These are phyloP conservation scores for Tetragonula clypearis DNA, from an alignment of 1,140 invertebrate genomes.

Conservation along the genomic window DNA sequence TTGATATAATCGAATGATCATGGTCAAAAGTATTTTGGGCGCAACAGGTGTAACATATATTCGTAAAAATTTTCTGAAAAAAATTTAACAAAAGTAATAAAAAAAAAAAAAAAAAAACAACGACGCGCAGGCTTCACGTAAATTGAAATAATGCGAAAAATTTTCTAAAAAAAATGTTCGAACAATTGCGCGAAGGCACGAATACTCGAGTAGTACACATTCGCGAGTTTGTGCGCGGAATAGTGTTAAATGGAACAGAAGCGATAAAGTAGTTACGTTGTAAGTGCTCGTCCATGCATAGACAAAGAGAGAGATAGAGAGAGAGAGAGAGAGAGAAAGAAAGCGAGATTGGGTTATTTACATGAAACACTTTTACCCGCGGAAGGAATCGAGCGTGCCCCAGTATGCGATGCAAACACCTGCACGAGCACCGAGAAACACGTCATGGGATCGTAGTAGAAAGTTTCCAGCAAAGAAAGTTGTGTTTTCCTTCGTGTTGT, in stretches of 20 bases:
- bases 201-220: neutral
- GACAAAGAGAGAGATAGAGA: neutral
- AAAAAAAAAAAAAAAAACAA: too few relatives aligned
- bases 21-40: too few relatives aligned
- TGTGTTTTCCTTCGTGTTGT: slow-evolving; percentile 1
- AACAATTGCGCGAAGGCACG: too few relatives aligned
- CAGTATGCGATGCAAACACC: neutral
- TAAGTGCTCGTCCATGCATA: neutral
- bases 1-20: too few relatives aligned
- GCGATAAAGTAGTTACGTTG: neutral
- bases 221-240: neutral
- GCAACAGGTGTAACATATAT: too few relatives aligned
- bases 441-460: slow-evolving; percentile 43
- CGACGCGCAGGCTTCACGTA: too few relatives aligned
- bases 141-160: too few relatives aligned
- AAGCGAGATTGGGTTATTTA: neutral
- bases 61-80: too few relatives aligned
- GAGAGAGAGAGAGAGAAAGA: neutral
- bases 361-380: slow-evolving; percentile 10
- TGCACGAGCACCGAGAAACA: slow-evolving; percentile 19
- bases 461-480: slow-evolving; percentile 39
- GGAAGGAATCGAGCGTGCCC: slow-evolving; percentile 26
- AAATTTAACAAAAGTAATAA: too few relatives aligned
- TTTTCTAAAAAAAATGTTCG: too few relatives aligned
- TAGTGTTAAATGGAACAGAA: neutral